Percentiles rank a stretch among this genome's conserved stretches.
Evolutionary conservation across 2,888 invertebrate species (phyloP).

Genomic region (Drosophila mimica): DNA sequence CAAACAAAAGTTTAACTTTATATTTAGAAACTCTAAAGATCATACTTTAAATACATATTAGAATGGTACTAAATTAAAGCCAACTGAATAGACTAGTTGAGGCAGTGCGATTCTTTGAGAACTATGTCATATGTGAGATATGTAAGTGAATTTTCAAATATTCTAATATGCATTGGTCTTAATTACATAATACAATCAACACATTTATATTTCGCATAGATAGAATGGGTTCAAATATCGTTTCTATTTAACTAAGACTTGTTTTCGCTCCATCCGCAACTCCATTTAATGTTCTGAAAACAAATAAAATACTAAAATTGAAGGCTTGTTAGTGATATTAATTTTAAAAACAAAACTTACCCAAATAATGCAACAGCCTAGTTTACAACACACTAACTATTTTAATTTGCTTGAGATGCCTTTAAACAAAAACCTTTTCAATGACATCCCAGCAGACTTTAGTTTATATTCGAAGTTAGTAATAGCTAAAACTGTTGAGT

Average conservation of each 20-base stretch:
- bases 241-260: background rate
- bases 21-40: constrained; percentile 54
- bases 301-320: constrained; percentile 24
- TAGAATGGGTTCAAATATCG: constrained; percentile 15
- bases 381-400: constrained; percentile 9
- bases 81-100: constrained; percentile 32
- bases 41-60: constrained; percentile 31
- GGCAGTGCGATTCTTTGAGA: constrained; percentile 24
- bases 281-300: constrained; percentile 20
- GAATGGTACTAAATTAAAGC: constrained; percentile 32
- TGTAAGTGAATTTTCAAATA: constrained; percentile 13
- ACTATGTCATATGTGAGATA: constrained; percentile 23
- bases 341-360: constrained; percentile 72
- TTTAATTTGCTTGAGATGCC: constrained; percentile 17
- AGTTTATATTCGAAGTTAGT: background rate
- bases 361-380: constrained; percentile 10
- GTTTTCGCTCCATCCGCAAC: constrained; percentile 7
- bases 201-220: constrained; percentile 8
- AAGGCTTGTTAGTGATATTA: constrained; percentile 85
- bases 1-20: constrained; percentile 78
- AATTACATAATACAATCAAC: constrained; percentile 3
- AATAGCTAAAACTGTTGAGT: background rate
- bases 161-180: constrained; percentile 22
- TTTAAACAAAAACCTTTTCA: background rate
- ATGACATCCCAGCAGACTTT: background rate